Percentiles rank a stretch among this genome's conserved stretches.
phyloP scores from a whole-genome alignment of 2,888 invertebrate genomes.

The Pandemis heparana region DNA sequence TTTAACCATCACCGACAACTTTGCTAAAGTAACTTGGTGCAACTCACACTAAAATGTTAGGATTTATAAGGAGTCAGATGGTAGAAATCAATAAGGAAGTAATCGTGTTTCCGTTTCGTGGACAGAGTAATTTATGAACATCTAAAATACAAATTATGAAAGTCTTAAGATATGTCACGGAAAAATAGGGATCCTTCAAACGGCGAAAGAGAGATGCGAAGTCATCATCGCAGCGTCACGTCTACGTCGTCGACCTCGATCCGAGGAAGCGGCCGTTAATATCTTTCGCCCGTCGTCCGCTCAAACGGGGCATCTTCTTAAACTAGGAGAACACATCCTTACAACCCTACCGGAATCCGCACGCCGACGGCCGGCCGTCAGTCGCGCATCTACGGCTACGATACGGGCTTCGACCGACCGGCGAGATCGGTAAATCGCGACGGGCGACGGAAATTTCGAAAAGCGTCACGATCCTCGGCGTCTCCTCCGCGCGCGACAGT shows the following conservation, averaged over 20 bases:
- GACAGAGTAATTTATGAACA: not conserved
- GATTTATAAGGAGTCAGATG: too few relatives aligned
- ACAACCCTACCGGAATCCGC: conserved; percentile 34
- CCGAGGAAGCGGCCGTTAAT: not conserved
- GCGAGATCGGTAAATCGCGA: not conserved
- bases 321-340: conserved; percentile 36
- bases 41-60: too few relatives aligned
- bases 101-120: not conserved
- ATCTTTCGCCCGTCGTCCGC: conserved; percentile 4
- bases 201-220: not conserved
- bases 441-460: not conserved
- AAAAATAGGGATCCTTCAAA: not conserved
- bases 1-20: too few relatives aligned
- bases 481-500: conserved; percentile 1
- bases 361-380: not conserved
- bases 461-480: not conserved
- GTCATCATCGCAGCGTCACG: not conserved
- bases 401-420: not conserved
- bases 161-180: not conserved
- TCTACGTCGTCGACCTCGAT: not conserved
- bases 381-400: not conserved
- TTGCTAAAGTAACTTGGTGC: too few relatives aligned
- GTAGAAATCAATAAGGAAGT: too few relatives aligned
- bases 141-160: not conserved
- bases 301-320: conserved; percentile 22